Percentiles rank a stretch among this genome's conserved stretches.
These are phyloP conservation scores for Hyphantria cunea DNA, from an alignment of 1,140 invertebrate species.

Conservation along the genomic window DNA sequence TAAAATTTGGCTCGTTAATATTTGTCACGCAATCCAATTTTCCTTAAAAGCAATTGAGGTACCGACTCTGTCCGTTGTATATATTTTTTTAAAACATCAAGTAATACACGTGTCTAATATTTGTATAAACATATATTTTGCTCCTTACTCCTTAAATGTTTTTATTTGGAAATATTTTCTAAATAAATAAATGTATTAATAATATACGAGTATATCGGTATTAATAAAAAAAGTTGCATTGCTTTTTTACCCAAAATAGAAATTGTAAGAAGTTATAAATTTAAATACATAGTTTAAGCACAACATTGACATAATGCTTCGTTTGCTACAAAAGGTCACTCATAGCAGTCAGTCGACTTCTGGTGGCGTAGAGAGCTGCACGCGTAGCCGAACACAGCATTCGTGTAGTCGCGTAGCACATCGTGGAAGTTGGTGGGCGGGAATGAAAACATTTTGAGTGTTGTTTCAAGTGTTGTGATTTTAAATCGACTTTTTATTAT, in stretches of 20 bases:
- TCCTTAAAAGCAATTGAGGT: not conserved
- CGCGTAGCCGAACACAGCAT: slow-evolving; percentile 24
- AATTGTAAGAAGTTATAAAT: slow-evolving; percentile 17
- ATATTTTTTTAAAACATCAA: not conserved
- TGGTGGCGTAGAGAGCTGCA: slow-evolving; percentile 30
- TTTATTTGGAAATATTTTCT: too few species aligned
- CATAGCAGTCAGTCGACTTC: slow-evolving; percentile 27
- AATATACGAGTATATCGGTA: too few species aligned
- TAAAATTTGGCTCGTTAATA: not conserved
- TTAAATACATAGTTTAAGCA: slow-evolving; percentile 24
- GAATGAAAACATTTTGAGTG: slow-evolving; percentile 22
- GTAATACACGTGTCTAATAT: not conserved
- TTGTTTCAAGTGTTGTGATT: slow-evolving; percentile 17
- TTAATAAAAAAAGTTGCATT: too few species aligned
- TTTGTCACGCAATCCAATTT: not conserved
- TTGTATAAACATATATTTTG: slow-evolving; percentile 13
- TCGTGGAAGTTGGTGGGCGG: slow-evolving; percentile 20
- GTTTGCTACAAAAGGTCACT: not conserved
- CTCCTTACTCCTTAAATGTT: slow-evolving; percentile 4
- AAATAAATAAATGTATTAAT: too few species aligned
- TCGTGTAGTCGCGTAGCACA: slow-evolving; percentile 16
- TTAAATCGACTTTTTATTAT: slow-evolving; percentile 8
- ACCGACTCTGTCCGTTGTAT: too few species aligned
- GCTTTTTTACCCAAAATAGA: not conserved
- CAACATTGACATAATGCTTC: not conserved